These are phyloP conservation scores for Barbus barbus DNA, from an alignment of 2,113 vertebrate genomes.

Conservation along the genomic window DNA sequence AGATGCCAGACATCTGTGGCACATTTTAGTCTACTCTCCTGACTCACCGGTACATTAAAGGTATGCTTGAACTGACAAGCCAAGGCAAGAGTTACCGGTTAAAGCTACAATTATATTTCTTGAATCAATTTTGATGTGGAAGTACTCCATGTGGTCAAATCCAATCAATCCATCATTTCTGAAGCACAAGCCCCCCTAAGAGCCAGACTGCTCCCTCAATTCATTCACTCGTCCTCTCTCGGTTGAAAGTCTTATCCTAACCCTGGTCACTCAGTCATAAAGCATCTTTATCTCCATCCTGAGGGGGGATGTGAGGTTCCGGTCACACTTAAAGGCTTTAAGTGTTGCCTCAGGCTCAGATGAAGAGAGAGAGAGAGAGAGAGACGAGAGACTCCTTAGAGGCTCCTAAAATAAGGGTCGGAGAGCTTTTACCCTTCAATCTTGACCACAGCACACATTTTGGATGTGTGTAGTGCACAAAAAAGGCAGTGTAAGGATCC, in stretches of 20 bases:
- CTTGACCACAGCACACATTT: slow-evolving; percentile 28
- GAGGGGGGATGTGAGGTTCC: slow-evolving; percentile 35
- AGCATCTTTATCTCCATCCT: slow-evolving; percentile 72
- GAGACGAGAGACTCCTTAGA: neutral
- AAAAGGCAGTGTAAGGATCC: neutral
- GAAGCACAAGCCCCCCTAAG: slow-evolving; percentile 43
- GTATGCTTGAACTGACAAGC: neutral
- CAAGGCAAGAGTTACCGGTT: neutral
- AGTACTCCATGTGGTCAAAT: slow-evolving; percentile 49
- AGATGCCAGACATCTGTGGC: neutral
- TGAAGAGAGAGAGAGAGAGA: neutral
- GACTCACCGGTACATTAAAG: neutral
- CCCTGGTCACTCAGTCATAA: slow-evolving; percentile 66
- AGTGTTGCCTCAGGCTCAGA: slow-evolving; percentile 67
- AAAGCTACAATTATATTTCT: neutral
- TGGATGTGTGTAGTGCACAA: neutral
- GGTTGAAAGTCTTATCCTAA: slow-evolving; percentile 68
- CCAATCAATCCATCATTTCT: slow-evolving; percentile 50
- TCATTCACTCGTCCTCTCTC: slow-evolving; percentile 17
- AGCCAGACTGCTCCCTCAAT: slow-evolving; percentile 15
- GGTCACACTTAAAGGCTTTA: slow-evolving; percentile 68
- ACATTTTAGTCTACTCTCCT: neutral
- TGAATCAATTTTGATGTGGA: slow-evolving; percentile 24
- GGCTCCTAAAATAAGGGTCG: slow-evolving; percentile 3
- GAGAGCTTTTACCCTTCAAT: neutral